These are phyloP conservation scores for Porites australiensis DNA, from an alignment of 64 coral and sea anemone species.

Conservation along the genomic window DNA sequence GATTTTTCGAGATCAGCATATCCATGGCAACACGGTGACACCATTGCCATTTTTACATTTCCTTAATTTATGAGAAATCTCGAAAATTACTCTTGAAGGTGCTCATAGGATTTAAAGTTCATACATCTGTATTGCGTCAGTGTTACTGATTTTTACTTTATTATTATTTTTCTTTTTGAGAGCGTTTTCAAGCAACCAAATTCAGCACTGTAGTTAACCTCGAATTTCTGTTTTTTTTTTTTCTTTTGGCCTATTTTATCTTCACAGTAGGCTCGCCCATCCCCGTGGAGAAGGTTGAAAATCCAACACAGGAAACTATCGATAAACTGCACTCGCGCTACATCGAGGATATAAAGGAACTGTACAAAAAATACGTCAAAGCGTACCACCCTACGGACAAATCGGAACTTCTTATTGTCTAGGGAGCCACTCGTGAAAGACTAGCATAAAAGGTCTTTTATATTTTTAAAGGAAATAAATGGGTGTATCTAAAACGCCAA, in stretches of 20 bases:
- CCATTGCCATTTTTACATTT: too few species aligned
- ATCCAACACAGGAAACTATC: slow-evolving; percentile 48
- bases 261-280: slow-evolving; percentile 56
- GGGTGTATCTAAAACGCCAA: too few species aligned
- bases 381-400: slow-evolving; percentile 34
- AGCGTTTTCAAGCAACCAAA: background rate
- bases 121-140: background rate
- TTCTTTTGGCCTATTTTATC: background rate
- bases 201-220: background rate
- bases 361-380: slow-evolving; percentile 42
- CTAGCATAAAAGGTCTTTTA: too few species aligned
- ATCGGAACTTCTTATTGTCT: background rate
- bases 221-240: background rate
- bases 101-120: too few species aligned
- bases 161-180: background rate
- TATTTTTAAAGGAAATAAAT: too few species aligned
- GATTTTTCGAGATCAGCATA: too few species aligned
- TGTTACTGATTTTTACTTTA: too few species aligned
- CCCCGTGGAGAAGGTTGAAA: slow-evolving; percentile 35
- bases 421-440: background rate
- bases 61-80: too few species aligned
- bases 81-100: too few species aligned
- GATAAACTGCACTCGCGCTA: slow-evolving; percentile 52
- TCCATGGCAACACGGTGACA: too few species aligned
- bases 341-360: background rate